Evolutionary conservation across 2,888 invertebrate genomes (phyloP).

Genomic region (Amphipoea oculea): DNA sequence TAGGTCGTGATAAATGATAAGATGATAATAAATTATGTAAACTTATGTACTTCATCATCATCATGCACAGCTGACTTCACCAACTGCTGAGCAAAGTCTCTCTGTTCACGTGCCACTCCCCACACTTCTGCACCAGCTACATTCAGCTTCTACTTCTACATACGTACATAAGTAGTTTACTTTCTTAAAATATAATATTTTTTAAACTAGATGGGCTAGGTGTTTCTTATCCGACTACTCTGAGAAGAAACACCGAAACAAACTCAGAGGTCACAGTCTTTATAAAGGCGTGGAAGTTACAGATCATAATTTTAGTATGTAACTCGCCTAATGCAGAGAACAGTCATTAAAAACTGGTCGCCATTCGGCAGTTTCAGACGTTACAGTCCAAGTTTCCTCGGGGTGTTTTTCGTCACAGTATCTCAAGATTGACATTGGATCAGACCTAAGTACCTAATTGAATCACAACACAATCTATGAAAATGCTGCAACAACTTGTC

Average conservation of each 20-base stretch:
- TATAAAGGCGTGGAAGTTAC: too few species aligned
- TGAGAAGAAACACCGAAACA: not conserved
- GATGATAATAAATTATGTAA: not conserved
- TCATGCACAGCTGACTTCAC: not conserved
- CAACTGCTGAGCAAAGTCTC: not conserved
- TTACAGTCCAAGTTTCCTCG: not conserved
- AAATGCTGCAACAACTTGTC: not conserved
- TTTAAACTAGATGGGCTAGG: not conserved
- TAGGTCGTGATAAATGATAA: not conserved
- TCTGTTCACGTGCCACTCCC: not conserved
- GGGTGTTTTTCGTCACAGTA: not conserved
- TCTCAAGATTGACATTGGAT: not conserved
- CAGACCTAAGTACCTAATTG: not conserved
- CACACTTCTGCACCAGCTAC: not conserved
- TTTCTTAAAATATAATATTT: not conserved
- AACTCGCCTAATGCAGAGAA: not conserved
- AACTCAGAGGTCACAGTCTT: not conserved
- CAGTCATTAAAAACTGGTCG: not conserved
- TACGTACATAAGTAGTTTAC: not conserved
- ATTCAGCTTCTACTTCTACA: not conserved
- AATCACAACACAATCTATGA: not conserved
- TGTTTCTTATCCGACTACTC: not conserved
- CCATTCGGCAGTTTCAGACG: not conserved
- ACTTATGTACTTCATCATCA: too few species aligned
- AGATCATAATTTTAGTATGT: not conserved